phyloP scores from a whole-genome alignment of 92 coral and sea anemone species.

The Scolanthus callimorphus region DNA sequence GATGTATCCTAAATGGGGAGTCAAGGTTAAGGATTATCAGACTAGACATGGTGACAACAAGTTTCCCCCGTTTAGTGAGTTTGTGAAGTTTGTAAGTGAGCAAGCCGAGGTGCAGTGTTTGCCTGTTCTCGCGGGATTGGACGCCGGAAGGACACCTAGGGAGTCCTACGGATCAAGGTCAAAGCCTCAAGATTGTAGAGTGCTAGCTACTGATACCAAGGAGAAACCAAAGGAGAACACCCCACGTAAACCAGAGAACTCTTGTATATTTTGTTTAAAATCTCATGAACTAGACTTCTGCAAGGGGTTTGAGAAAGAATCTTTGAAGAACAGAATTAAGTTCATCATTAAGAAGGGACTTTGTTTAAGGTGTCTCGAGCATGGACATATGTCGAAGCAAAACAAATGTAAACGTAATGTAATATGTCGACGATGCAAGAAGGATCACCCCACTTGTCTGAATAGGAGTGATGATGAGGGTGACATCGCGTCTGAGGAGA shows the following conservation, averaged over 20 bases:
- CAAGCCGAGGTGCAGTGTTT: slow-evolving; percentile 38
- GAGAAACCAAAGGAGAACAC: too few species aligned
- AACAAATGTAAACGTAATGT: slow-evolving; percentile 18
- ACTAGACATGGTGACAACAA: slow-evolving; percentile 16
- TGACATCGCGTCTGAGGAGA: background rate
- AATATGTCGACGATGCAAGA: slow-evolving; percentile 29
- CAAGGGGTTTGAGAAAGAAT: slow-evolving; percentile 5
- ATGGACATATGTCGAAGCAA: slow-evolving; percentile 54
- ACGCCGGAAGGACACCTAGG: background rate
- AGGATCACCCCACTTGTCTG: slow-evolving; percentile 40
- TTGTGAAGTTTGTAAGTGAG: too few species aligned
- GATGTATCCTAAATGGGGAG: slow-evolving; percentile 45
- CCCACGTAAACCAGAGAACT: too few species aligned
- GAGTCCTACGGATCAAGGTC: slow-evolving; percentile 7
- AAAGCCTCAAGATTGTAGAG: too few species aligned
- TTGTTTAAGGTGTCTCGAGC: too few species aligned
- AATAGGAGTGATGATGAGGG: slow-evolving; percentile 14
- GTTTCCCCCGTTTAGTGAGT: too few species aligned
- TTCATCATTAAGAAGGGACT: too few species aligned
- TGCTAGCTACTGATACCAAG: too few species aligned
- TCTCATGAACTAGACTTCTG: slow-evolving; percentile 9
- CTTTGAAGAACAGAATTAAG: slow-evolving; percentile 31
- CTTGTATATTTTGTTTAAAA: slow-evolving; percentile 15
- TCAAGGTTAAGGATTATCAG: slow-evolving; percentile 26
- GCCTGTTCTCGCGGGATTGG: slow-evolving; percentile 32